A percentile compares a stretch with the other conserved stretches of the same genome.
Conservation (phyloP, 2,888 invertebrate genomes). For the Aphodius sticticus region DNA sequence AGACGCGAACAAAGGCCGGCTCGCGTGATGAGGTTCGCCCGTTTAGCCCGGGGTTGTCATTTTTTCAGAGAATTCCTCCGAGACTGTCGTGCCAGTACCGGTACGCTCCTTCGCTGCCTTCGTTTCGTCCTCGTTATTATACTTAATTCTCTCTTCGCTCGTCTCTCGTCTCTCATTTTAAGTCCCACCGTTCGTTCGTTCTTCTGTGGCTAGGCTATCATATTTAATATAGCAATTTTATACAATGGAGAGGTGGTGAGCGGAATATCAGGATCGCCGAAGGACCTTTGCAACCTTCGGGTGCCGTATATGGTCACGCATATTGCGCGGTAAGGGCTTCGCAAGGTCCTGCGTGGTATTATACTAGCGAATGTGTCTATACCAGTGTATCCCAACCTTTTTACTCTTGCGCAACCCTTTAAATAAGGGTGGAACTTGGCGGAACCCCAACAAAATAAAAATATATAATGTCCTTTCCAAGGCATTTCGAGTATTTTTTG, state of each 20-base stretch:
- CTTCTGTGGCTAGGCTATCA: slow-evolving; percentile 31
- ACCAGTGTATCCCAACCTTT: too few species aligned
- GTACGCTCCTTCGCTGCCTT: slow-evolving; percentile 31
- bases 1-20: slow-evolving; percentile 51
- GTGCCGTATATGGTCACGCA: too few species aligned
- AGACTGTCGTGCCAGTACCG: slow-evolving; percentile 39
- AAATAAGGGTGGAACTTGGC: too few species aligned
- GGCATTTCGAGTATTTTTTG: too few species aligned
- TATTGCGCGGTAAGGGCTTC: too few species aligned
- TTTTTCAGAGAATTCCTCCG: slow-evolving; percentile 48
- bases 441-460: too few species aligned
- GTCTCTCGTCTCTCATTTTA: slow-evolving; percentile 4
- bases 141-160: slow-evolving; percentile 18
- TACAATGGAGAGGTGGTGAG: background rate
- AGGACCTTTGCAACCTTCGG: background rate
- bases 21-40: slow-evolving; percentile 52
- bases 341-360: too few species aligned
- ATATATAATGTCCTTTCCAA: too few species aligned
- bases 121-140: slow-evolving; percentile 27
- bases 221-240: slow-evolving; percentile 38
- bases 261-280: background rate
- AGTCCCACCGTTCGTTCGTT: slow-evolving; percentile 30
- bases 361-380: too few species aligned
- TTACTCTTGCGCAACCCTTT: too few species aligned
- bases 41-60: slow-evolving; percentile 54